Percentiles rank a stretch among this genome's conserved stretches.
Evolutionary conservation across 2,888 invertebrate genomes (phyloP).

Genomic region (Merodon equestris): DNA sequence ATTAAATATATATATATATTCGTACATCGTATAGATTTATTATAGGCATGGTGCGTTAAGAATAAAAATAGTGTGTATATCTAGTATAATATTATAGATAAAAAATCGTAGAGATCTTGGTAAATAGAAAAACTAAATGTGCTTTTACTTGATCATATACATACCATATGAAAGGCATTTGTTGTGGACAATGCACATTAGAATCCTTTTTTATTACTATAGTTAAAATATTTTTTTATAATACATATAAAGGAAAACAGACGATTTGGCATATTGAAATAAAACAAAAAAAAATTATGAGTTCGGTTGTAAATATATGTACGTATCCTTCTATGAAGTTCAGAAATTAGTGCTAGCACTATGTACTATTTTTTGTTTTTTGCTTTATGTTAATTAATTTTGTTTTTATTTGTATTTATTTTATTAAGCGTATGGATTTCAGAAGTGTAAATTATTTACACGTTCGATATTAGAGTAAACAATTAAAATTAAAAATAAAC

Average conservation of each 20-base stretch:
- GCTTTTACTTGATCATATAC: too few species aligned
- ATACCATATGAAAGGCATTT: too few species aligned
- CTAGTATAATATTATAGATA: constrained; percentile 49
- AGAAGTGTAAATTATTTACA: constrained; percentile 36
- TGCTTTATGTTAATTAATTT: not conserved
- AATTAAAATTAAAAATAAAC: too few species aligned
- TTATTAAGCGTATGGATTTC: constrained; percentile 5
- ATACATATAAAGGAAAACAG: too few species aligned
- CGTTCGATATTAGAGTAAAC: constrained; percentile 32
- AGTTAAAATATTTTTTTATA: too few species aligned
- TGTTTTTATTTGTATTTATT: constrained; percentile 4
- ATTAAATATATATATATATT: constrained; percentile 21
- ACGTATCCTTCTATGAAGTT: constrained; percentile 44
- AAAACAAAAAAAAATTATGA: constrained; percentile 5
- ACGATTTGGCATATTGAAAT: constrained; percentile 20
- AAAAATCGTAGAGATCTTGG: constrained; percentile 51
- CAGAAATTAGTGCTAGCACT: constrained; percentile 23
- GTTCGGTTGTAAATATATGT: constrained; percentile 32
- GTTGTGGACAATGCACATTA: constrained; percentile 21
- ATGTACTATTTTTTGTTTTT: constrained; percentile 21
- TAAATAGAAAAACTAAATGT: constrained; percentile 58
- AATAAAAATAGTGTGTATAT: constrained; percentile 42
- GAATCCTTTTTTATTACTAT: not conserved
- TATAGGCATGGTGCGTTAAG: too few species aligned
- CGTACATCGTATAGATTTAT: too few species aligned